Evolutionary conservation across 2,113 vertebrate genomes (phyloP), one percentile per base, ranked within the genome.

Genomic region (Oreochromis spilurus): DNA sequence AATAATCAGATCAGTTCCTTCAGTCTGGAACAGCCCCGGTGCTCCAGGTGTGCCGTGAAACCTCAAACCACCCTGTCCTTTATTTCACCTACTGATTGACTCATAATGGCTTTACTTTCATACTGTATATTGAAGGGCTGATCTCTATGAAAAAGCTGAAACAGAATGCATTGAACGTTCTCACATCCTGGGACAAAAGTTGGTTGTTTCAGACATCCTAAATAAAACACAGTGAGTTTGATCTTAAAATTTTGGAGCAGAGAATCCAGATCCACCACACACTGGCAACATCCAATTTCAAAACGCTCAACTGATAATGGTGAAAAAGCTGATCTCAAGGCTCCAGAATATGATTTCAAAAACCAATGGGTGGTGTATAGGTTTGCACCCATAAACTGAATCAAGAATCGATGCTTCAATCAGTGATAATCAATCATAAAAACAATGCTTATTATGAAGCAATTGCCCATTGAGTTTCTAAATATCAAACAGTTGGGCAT

Each of bases 401-500:
- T 58, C 55, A 58, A 29, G 13, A 58, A 65, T 13, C 6, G 0
- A 65, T 38, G 34, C 34, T 38, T 65, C 11, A 21, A 65, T 13
- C 60, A 65, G 10, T 1, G 67, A 72, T 17, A 17, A 10, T 43
- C 13, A 10, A 72, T 0, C 38, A 38, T 65, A 65, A 65, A 65
- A n/a, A 38, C 6, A 21, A 2, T 1, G 13, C 1, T 72, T 45
- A 72, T 72, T 45, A 72, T 45, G 21, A 26, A 72, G 8, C 7
- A 45, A 48, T 10, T 29, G 14, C 1, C 67, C 40, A 72, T 17
- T 72, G 13, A 29, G 9, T 6, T 29, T 48, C 3, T 24, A 40
- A 43, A 43, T 70, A 43, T 43, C 0, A 0, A 16, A 70, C 13
- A 70, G 62, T 43, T 24, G 14, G 7, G n/a, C 4, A 40, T 43